Percentiles rank a stretch among this genome's conserved stretches.
Conservation (phyloP, 30 jellyfish, hydroid and myxozoan species). For the Aurelia aurita complex sp. Pacific region DNA sequence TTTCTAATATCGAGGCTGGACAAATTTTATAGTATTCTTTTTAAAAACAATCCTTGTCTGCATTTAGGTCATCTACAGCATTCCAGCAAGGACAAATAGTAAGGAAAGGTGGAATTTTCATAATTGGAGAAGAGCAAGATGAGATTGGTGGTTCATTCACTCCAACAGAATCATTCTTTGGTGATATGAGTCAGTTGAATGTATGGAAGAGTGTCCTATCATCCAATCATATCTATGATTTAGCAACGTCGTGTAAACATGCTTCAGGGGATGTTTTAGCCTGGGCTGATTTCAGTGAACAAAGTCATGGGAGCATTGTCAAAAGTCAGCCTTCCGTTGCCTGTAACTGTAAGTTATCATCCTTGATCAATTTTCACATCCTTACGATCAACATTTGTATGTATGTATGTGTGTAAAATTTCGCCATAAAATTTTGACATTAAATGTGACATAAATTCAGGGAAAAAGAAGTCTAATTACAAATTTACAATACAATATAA, state of each 20-base stretch:
- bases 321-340: conserved; percentile 84
- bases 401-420: no score
- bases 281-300: conserved; percentile 88
- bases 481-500: no score
- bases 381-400: no score
- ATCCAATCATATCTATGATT: conserved; percentile 72
- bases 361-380: no score
- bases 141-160: conserved; percentile 87
- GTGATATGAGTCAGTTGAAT: conserved; percentile 92
- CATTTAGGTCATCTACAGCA: conserved; percentile 56
- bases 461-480: no score
- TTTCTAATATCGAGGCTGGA: no score
- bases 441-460: no score
- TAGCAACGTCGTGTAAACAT: conserved; percentile 73
- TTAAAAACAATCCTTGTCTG: no score
- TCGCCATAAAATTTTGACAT: no score
- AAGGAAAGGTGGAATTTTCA: conserved; percentile 85
- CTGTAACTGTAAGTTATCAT: conserved; percentile 79
- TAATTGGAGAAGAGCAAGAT: conserved; percentile 98
- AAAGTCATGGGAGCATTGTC: conserved; percentile 59
- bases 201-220: conserved; percentile 84
- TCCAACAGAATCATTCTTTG: conserved; percentile 94
- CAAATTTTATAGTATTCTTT: no score
- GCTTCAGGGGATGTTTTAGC: conserved; percentile 91
- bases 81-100: conserved; percentile 75